These are phyloP conservation scores for Holothuria glaberrima DNA, from an alignment of 35 echinoderm and acorn worm species.

Conservation along the genomic window DNA sequence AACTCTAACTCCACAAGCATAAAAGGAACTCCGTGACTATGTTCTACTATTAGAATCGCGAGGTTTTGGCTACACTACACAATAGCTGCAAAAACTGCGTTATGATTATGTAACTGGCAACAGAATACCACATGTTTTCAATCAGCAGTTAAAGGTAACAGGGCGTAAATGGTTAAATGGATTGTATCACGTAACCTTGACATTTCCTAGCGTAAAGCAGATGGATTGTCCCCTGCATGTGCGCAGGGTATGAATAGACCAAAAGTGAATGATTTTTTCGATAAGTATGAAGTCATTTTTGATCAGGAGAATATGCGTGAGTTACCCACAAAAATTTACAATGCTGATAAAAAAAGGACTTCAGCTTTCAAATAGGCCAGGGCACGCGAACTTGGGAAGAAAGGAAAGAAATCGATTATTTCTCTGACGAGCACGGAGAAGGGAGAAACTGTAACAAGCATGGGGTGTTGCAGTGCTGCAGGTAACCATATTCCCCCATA, in stretches of 20 bases:
- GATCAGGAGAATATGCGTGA: slow-evolving; percentile 5
- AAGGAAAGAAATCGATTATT: background rate
- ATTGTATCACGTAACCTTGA: background rate
- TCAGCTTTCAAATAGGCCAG: background rate
- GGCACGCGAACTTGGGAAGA: background rate
- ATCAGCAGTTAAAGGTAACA: too few species aligned
- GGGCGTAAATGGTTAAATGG: background rate
- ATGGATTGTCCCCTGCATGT: background rate
- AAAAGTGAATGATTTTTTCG: background rate
- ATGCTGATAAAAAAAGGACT: slow-evolving; percentile 24
- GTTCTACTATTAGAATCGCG: too few species aligned
- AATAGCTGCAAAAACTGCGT: too few species aligned
- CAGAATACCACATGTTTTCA: too few species aligned
- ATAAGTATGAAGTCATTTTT: slow-evolving; percentile 2
- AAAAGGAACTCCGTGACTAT: too few species aligned
- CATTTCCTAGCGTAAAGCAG: background rate
- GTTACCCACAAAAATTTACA: background rate
- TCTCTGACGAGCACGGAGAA: background rate
- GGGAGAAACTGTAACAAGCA: slow-evolving; percentile 11
- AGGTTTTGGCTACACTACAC: too few species aligned
- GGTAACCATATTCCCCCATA: slow-evolving; percentile 9
- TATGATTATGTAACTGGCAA: too few species aligned
- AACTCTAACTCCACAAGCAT: too few species aligned
- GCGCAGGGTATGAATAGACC: slow-evolving; percentile 1
- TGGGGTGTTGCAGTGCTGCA: slow-evolving; percentile 28